Evolutionary conservation across 2,113 vertebrate genomes (phyloP).

Genomic region (Ciconia boyciana): DNA sequence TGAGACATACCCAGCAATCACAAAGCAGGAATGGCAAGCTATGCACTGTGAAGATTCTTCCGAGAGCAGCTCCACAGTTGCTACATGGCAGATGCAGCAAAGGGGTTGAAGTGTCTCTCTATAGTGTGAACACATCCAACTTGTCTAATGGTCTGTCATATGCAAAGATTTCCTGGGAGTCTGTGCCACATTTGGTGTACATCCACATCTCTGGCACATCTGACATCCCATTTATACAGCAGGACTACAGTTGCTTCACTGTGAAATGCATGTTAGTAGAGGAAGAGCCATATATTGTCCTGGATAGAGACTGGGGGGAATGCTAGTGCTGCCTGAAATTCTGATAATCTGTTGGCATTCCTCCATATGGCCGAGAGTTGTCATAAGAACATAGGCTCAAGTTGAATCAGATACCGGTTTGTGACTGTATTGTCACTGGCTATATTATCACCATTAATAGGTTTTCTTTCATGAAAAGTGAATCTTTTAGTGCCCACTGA

Average conservation of each 20-base stretch:
- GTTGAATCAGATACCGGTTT: background rate
- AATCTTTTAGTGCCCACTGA: background rate
- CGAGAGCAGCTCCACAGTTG: background rate
- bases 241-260: background rate
- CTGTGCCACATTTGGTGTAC: background rate
- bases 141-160: background rate
- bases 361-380: background rate
- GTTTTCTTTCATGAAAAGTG: background rate
- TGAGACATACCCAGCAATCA: background rate
- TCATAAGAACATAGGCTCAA: background rate
- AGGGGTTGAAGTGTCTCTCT: background rate
- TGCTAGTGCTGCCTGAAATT: background rate
- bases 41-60: background rate
- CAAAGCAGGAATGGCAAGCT: background rate
- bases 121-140: background rate
- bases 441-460: background rate
- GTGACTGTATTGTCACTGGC: background rate
- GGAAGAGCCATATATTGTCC: background rate
- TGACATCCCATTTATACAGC: background rate
- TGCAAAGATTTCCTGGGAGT: background rate
- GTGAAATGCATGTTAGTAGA: background rate
- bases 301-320: background rate
- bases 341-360: background rate
- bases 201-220: background rate
- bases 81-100: background rate